These are phyloP conservation scores for Pelobates cultripes DNA, from an alignment of 2,797 vertebrate species.

Conservation along the genomic window DNA sequence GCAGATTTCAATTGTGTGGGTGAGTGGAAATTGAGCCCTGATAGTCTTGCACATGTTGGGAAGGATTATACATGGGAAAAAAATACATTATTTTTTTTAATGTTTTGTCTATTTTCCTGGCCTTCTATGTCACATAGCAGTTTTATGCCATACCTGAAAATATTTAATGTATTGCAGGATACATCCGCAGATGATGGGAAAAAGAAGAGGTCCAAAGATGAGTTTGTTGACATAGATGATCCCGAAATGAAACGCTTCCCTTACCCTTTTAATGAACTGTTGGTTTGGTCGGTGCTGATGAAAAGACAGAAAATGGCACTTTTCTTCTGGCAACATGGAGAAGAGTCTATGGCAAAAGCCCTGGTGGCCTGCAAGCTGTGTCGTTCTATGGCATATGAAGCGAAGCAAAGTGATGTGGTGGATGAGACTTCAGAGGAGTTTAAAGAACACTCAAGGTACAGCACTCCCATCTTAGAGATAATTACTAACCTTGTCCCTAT, in stretches of 20 bases:
- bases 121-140: too few species aligned
- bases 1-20: too few species aligned
- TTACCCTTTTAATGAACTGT: conserved; percentile 95
- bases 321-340: conserved; percentile 98
- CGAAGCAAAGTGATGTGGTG: conserved; percentile 96
- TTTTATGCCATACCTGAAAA: too few species aligned
- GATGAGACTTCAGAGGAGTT: conserved; percentile 97
- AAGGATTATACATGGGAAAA: too few species aligned
- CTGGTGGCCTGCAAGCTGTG: conserved; percentile 96
- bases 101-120: too few species aligned
- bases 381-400: conserved; percentile 95
- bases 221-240: conserved; percentile 97
- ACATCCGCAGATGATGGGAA: conserved; percentile 86
- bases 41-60: too few species aligned
- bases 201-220: conserved; percentile 92
- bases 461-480: too few species aligned
- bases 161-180: conserved; percentile 76
- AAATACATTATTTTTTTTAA: too few species aligned
- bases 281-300: conserved; percentile 97
- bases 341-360: conserved; percentile 98
- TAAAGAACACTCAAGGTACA: conserved; percentile 93
- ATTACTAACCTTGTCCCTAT: too few species aligned
- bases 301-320: conserved; percentile 98
- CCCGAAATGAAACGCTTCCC: conserved; percentile 93
- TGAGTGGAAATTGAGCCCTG: too few species aligned